These are phyloP conservation scores for Lasioglossum albipes DNA, from an alignment of 1,140 invertebrate genomes.

Conservation along the genomic window DNA sequence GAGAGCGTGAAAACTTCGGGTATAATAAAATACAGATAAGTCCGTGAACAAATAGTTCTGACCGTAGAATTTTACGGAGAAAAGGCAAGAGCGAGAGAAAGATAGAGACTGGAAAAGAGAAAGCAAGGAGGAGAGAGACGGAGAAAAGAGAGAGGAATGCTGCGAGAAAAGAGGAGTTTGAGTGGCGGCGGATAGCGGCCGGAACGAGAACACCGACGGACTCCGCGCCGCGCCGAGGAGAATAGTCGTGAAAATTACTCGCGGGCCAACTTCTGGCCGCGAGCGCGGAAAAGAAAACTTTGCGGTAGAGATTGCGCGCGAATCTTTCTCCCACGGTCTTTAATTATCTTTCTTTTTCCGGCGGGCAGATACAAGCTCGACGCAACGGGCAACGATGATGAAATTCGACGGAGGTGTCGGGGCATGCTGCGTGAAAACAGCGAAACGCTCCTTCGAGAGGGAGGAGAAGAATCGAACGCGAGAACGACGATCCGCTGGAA, in stretches of 20 bases:
- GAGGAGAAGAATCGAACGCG: not conserved
- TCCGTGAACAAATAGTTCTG: constrained; percentile 66
- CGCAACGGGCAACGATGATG: not conserved
- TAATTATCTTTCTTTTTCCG: constrained; percentile 41
- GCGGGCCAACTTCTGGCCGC: constrained; percentile 28
- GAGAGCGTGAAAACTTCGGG: constrained; percentile 65
- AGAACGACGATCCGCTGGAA: not conserved
- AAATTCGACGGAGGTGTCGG: not conserved
- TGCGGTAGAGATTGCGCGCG: constrained; percentile 5
- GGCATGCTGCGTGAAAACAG: not conserved
- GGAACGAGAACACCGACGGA: constrained; percentile 1
- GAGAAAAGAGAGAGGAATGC: constrained; percentile 13
- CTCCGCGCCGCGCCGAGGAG: constrained; percentile 12
- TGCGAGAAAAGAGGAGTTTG: not conserved
- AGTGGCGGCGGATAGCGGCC: not conserved
- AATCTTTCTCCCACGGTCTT: constrained; percentile 29
- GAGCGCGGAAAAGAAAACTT: not conserved
- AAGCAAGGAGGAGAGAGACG: too few relatives aligned
- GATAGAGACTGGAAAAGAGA: not conserved
- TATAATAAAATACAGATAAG: constrained; percentile 70
- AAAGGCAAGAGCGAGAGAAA: not conserved
- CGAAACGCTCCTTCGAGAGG: too few relatives aligned
- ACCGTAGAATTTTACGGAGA: constrained; percentile 55
- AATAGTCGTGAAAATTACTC: constrained; percentile 64
- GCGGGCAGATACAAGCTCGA: not conserved